Conservation (phyloP, 2,797 vertebrate species). For the Petrocephalus schoutedeni region DNA sequence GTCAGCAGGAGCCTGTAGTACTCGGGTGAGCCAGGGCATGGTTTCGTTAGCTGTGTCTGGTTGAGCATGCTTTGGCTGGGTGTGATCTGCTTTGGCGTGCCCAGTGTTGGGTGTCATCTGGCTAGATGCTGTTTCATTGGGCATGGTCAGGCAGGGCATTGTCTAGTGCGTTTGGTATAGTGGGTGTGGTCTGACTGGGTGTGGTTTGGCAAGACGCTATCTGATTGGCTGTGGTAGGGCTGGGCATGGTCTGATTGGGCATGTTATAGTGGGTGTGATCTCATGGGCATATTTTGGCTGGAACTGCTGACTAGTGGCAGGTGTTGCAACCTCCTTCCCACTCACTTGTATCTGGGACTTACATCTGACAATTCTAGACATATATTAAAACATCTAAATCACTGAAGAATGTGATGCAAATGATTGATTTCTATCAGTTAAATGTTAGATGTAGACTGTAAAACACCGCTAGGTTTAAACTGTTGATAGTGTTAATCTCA, state of each 20-base stretch:
- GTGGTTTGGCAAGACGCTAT: neutral
- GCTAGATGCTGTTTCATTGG: neutral
- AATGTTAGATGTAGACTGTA: neutral
- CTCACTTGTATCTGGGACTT: neutral
- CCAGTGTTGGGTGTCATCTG: neutral
- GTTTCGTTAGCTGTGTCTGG: neutral
- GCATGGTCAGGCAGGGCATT: neutral
- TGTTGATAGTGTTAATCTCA: neutral
- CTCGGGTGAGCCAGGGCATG: neutral
- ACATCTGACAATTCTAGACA: neutral
- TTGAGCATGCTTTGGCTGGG: neutral
- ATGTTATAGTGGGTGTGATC: neutral
- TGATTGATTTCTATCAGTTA: neutral
- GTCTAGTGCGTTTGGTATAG: neutral
- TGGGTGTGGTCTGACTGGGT: neutral
- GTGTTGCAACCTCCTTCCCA: neutral
- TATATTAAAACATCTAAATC: neutral
- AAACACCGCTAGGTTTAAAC: neutral
- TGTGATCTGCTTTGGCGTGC: neutral
- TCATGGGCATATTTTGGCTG: neutral
- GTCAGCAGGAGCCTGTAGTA: neutral
- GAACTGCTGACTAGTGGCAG: neutral
- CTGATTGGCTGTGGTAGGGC: neutral
- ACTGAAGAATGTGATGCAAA: neutral
- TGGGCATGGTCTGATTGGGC: neutral